Conservation (phyloP, 53 echinoderm and acorn worm species). For the Holothuria scabra region DNA sequence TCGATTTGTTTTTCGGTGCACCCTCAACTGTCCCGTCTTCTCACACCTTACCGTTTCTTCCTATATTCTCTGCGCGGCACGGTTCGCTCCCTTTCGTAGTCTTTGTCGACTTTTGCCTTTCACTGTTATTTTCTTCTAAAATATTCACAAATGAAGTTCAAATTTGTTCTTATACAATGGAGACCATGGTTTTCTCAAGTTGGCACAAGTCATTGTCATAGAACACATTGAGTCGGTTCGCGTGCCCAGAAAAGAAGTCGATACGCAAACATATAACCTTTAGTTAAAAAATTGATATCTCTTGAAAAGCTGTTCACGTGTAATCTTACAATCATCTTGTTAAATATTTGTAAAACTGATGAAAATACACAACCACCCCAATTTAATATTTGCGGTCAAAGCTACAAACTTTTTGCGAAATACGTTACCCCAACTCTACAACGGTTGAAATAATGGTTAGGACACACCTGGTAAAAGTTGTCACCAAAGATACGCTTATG, state of each 20-base stretch:
- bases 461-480: too few relatives aligned
- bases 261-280: background rate
- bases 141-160: background rate
- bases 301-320: conserved; percentile 2
- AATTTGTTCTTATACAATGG: conserved; percentile 7
- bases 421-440: too few relatives aligned
- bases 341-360: too few relatives aligned
- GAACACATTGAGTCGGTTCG: background rate
- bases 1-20: background rate
- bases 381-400: too few relatives aligned
- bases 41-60: conserved; percentile 8
- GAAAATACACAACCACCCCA: too few relatives aligned
- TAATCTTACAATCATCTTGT: background rate
- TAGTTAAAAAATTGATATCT: conserved; percentile 13
- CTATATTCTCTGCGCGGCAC: background rate
- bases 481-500: too few relatives aligned
- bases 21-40: background rate
- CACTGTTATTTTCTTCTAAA: background rate
- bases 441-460: too few relatives aligned
- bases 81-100: background rate
- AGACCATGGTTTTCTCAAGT: background rate
- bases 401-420: too few relatives aligned
- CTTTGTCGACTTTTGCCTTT: conserved; percentile 32
- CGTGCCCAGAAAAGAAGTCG: conserved; percentile 22
- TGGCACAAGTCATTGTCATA: background rate